These are phyloP conservation scores for Passer domesticus DNA, from an alignment of 2,113 vertebrate species.

Conservation along the genomic window DNA sequence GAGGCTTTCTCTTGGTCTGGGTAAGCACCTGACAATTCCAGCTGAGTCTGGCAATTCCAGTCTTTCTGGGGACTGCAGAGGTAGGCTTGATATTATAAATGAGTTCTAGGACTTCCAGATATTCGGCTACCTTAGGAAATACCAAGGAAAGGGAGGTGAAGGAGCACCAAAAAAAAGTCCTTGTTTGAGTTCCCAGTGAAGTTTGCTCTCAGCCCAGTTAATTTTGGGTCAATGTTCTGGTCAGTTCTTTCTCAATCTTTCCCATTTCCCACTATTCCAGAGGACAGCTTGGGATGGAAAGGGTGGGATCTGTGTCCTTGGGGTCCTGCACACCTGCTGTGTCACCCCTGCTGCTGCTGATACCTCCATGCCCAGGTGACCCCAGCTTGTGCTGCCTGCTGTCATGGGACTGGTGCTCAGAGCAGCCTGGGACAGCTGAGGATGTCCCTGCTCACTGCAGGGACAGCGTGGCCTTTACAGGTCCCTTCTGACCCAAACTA, in stretches of 20 bases:
- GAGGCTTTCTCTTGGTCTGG: background rate
- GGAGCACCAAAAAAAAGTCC: accelerated
- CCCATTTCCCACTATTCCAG: background rate
- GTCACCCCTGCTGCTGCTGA: background rate
- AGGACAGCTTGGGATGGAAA: background rate
- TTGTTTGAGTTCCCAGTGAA: background rate
- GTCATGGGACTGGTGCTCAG: background rate
- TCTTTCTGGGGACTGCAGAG: background rate
- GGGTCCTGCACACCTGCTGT: background rate
- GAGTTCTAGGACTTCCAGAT: background rate
- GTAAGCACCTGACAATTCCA: background rate
- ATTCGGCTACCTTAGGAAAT: background rate
- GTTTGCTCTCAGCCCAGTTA: background rate
- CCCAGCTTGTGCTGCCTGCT: background rate
- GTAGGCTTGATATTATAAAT: background rate
- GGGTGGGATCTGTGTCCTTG: background rate
- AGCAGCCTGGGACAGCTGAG: background rate
- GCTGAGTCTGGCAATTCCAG: background rate
- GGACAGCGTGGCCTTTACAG: accelerated
- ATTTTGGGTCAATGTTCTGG: background rate
- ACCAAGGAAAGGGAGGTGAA: background rate
- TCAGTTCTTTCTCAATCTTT: background rate
- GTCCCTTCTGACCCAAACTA: background rate
- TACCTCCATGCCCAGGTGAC: background rate
- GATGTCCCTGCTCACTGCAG: background rate